Conservation (phyloP, 1,140 invertebrate species). For the Drosophila repletoides region DNA sequence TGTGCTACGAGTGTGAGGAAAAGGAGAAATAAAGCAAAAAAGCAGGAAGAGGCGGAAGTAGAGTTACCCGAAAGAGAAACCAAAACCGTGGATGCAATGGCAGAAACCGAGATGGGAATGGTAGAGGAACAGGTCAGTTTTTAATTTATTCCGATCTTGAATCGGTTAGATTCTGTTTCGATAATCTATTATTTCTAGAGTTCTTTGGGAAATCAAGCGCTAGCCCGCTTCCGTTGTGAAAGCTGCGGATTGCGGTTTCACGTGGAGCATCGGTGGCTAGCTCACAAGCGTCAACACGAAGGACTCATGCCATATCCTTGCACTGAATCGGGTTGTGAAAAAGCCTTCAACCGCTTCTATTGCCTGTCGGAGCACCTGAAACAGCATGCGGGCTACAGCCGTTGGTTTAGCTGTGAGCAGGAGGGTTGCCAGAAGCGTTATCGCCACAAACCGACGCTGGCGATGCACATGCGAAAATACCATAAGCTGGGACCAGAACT, state of each 20-base stretch:
- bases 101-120: too few relatives aligned
- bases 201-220: neutral
- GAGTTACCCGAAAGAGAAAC: neutral
- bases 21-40: neutral
- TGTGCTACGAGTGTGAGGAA: too few relatives aligned
- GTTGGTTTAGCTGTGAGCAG: conserved; percentile 44
- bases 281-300: conserved; percentile 56
- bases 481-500: conserved; percentile 56
- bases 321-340: conserved; percentile 40
- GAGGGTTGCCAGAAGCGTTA: conserved; percentile 58
- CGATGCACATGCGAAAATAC: conserved; percentile 48
- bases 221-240: conserved; percentile 37
- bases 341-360: conserved; percentile 45
- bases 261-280: conserved; percentile 24
- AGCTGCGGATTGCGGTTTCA: conserved; percentile 39
- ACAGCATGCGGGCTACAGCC: conserved; percentile 42
- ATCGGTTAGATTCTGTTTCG: too few relatives aligned
- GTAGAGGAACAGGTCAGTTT: neutral
- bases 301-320: conserved; percentile 63
- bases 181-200: neutral
- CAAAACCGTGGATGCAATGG: neutral
- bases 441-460: conserved; percentile 63
- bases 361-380: conserved; percentile 36
- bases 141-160: too few relatives aligned
- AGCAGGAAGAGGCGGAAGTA: neutral